Base-by-base conservation (phyloP, 2,797 vertebrate genomes). In the Telmatherina bonti region DNA sequence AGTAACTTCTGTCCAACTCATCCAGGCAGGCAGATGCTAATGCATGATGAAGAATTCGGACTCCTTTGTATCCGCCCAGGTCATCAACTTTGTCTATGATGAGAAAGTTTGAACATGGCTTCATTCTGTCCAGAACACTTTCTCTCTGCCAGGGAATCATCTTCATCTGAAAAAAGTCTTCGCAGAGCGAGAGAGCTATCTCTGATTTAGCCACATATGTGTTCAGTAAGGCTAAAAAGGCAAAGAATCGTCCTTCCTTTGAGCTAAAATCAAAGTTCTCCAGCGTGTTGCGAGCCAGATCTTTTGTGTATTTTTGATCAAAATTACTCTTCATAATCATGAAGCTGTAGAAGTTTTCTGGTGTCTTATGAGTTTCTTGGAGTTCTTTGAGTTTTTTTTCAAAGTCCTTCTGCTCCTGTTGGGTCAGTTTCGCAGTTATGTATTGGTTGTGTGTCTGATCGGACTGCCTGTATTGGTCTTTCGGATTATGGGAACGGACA, bases 241-340 rank as follows among this genome's bases (percentile, higher is more conserved):
- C 92, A 89, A 96, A 85, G 2, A 96, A 91, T 20, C 83, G 1
- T 0, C 76, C 87, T 61, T 91, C 47, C 35, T 94, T 96, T 45
- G 20, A 92, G 29, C 67, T 58, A 58, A 35, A 41, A 33, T 93
- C 65, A 57, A 94, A 85, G 30, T 92, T 91, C 67, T 88, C 88
- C 18, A 96, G 3, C 5, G 85, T 95, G 66, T 95, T 91, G 45
- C n/a, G 81, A 1, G 92, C 93, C 22, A 95, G 76, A 5, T 89
- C 90, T 67, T 89, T 11, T 10, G 94, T 86, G 35, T 96, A 96
- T 0, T 27, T 55, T 41, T 76, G 0, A 15, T 94, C 89, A 88
- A 96, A 96, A 55, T 93, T 94, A 1, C 22, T 72, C 85, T 95
- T 96, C 94, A 96, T 88, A 62, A 96, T 95, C 94, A 96, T 96